These are phyloP conservation scores for Empis stercorea DNA, from an alignment of 2,888 invertebrate species.

Conservation along the genomic window DNA sequence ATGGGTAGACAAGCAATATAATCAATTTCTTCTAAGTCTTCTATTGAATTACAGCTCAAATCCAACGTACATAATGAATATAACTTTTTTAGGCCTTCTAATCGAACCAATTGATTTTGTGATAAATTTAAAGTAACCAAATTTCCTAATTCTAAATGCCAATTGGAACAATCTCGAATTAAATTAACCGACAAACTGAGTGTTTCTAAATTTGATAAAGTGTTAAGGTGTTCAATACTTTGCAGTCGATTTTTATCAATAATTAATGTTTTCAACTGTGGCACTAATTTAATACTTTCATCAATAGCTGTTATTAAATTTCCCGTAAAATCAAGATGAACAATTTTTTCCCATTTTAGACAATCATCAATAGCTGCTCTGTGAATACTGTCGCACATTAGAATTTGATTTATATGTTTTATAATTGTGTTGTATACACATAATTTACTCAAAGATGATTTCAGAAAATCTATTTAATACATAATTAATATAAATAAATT, in stretches of 20 bases:
- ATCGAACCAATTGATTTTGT: conserved; percentile 63
- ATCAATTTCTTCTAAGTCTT: conserved; percentile 66
- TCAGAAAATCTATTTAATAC: conserved; percentile 18
- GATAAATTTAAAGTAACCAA: conserved; percentile 73
- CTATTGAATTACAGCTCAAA: conserved; percentile 73
- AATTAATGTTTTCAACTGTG: conserved; percentile 54
- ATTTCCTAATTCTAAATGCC: conserved; percentile 80
- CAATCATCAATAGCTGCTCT: conserved; percentile 35
- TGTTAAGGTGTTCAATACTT: conserved; percentile 62
- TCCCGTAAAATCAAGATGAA: conserved; percentile 59
- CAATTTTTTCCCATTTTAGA: conserved; percentile 50
- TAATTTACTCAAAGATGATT: conserved; percentile 38
- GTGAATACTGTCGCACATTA: conserved; percentile 75
- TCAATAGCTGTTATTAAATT: conserved; percentile 69
- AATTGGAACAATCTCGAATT: conserved; percentile 55
- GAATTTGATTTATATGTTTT: conserved; percentile 54
- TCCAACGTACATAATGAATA: conserved; percentile 78
- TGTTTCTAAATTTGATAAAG: conserved; percentile 59
- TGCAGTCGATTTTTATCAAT: conserved; percentile 68
- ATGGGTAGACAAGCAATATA: conserved; percentile 71
- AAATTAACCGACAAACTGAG: conserved; percentile 72
- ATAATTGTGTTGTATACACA: conserved; percentile 32
- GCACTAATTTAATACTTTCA: conserved; percentile 63
- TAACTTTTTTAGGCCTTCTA: conserved; percentile 64
- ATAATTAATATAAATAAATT: neutral